Evolutionary conservation across 35 echinoderm and acorn worm genomes (phyloP), one percentile per base, ranked within the genome.

Genomic region (Apostichopus californicus): DNA sequence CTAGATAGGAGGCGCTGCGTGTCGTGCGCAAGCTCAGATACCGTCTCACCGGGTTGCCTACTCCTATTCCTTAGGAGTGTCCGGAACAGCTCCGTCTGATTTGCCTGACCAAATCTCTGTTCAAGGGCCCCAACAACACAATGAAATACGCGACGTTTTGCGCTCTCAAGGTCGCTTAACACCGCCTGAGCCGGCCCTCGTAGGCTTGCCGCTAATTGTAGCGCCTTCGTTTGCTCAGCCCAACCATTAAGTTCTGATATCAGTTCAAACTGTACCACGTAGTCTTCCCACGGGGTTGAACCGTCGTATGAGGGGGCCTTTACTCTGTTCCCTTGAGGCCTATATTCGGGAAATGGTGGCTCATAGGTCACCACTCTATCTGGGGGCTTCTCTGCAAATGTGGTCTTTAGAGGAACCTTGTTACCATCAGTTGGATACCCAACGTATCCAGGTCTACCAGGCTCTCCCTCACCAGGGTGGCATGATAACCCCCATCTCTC

Each of bases 231-330:
- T n/a, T n/a, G n/a, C n/a, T n/a, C n/a, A n/a, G n/a, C n/a, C n/a
- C n/a, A n/a, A n/a, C n/a, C n/a, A n/a, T n/a, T n/a, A n/a, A n/a
- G n/a, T n/a, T n/a, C n/a, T 20, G 88, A 59, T 5, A 80, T 59
- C 22, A 92, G 68, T 53, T 88, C 83, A 88, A 95, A 95, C 58
- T 95, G 90, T 6, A 87, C 56, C 6, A 78, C 55, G 64, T 95
- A 95, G n/a, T 91, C 94, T 17, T 83, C 54, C 94, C 90, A 95
- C 18, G 55, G 21, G 21, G 68, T 70, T 5, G 94, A 79, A 4
- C 94, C 89, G 78, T 95, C 90, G 72, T 75, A 94, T 5, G 13
- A 18, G 10, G 93, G 64, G 3, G 81, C 59, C 25, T 57, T 73
- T 23, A 89, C 77, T 54, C 73, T 93, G 9, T 17, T 73, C 9